Percentiles rank a stretch among this genome's conserved stretches.
phyloP scores from a whole-genome alignment of 2,113 vertebrate species.

The Perognathus longimembris region DNA sequence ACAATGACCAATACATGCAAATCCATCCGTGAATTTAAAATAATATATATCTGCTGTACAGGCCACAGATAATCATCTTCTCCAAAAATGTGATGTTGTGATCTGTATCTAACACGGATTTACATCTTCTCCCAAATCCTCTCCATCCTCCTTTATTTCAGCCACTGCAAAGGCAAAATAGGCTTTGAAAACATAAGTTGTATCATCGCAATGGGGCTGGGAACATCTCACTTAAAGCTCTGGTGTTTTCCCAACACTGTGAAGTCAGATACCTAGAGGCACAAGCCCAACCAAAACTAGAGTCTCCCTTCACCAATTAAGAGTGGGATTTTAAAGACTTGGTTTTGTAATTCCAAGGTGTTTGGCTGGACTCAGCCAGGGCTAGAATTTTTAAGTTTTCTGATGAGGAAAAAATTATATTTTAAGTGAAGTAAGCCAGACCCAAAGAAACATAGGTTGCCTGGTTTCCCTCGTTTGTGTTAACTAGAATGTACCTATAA shows the following conservation, averaged over 20 bases:
- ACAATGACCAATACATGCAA: not conserved
- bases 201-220: not conserved
- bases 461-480: too few relatives aligned
- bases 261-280: not conserved
- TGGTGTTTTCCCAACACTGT: not conserved
- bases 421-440: too few relatives aligned
- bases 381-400: too few relatives aligned
- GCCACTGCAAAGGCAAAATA: not conserved
- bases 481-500: too few relatives aligned
- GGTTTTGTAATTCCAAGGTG: slow-evolving; percentile 23
- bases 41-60: not conserved
- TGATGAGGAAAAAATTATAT: too few relatives aligned
- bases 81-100: not conserved
- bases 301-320: not conserved
- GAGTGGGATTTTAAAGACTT: too few relatives aligned
- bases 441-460: too few relatives aligned
- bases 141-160: not conserved
- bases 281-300: not conserved
- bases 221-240: not conserved
- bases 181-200: not conserved
- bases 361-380: not conserved
- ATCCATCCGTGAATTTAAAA: not conserved
- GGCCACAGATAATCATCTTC: not conserved
- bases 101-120: not conserved
- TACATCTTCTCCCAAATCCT: not conserved